Evolutionary conservation across 1,140 invertebrate genomes (phyloP), one percentile per base, ranked within the genome.

Genomic region (Notospermus geniculatus): DNA sequence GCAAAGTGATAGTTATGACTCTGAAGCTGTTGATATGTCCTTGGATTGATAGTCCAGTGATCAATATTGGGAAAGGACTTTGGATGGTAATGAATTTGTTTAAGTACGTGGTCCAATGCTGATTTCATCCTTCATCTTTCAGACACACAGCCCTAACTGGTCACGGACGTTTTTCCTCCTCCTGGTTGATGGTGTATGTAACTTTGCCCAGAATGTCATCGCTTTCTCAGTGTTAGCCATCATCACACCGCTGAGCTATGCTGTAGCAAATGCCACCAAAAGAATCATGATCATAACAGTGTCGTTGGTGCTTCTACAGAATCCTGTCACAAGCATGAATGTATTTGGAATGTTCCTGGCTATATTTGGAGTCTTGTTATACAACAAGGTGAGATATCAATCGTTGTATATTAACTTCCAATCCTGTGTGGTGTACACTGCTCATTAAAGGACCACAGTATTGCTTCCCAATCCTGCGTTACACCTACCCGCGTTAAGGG

Each of bases 221-320:
- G 95, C 95, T 0, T 98, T 98, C 80, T 93, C 91, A 62, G 88
- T 98, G 27, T 84, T 98, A 60, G 71, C 77, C 28, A 71, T 94
- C 59, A 92, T 97, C 1, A 89, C 93, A 17, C 93, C 95, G 19
- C 83, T 98, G 25, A 94, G 93, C 0, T 98, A 97, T 80, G 92
- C 94, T 0, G 93, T 98, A 23, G 92, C 93, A 17, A 97, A 91
- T 80, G 92, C 93, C 15, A 92, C 92, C n/a, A 98, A 98, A 81
- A 84, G 95, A 69, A 92, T 97, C 65, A 91, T 91, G 62, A 91
- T 98, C 22, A 97, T 98, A 70, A 88, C 86, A 23, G 88, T 92
- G 25, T 97, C 93, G 5, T 83, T 98, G 59, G 79, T 97, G 43
- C 85, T 95, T 64, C 82, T 98, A 61, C 88, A 90, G 28, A 98